A percentile compares a stretch with the other conserved stretches of the same genome.
Conservation (phyloP, 2,113 vertebrate species). For the Toxostoma redivivum region DNA sequence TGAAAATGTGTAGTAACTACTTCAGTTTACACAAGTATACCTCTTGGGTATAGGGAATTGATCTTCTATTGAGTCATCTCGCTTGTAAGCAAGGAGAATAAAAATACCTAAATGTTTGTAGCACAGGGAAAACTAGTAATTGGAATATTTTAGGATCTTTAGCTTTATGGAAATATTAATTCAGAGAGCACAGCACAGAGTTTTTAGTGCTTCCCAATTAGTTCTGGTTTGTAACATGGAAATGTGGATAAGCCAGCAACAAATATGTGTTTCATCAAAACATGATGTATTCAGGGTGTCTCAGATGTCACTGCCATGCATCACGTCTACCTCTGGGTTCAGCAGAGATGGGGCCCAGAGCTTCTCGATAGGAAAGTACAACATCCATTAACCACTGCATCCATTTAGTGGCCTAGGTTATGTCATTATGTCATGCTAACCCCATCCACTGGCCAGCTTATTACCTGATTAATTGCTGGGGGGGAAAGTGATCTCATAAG, state of each 20-base stretch:
- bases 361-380: not conserved
- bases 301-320: not conserved
- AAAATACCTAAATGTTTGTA: not conserved
- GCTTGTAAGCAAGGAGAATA: not conserved
- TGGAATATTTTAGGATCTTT: not conserved
- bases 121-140: not conserved
- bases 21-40: not conserved
- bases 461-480: not conserved
- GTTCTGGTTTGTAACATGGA: not conserved
- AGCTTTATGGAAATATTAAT: not conserved
- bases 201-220: not conserved
- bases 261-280: not conserved
- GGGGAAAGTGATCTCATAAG: not conserved
- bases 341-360: not conserved
- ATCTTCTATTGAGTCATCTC: not conserved
- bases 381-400: not conserved
- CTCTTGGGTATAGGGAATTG: not conserved
- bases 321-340: not conserved
- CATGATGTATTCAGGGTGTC: accelerated
- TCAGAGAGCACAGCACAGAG: not conserved
- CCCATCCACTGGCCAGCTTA: not conserved
- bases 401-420: not conserved
- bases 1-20: not conserved
- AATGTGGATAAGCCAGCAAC: not conserved
- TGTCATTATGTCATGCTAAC: not conserved